These are phyloP conservation scores for Corythucha ciliata DNA, from an alignment of 2,888 invertebrate species.

Conservation along the genomic window DNA sequence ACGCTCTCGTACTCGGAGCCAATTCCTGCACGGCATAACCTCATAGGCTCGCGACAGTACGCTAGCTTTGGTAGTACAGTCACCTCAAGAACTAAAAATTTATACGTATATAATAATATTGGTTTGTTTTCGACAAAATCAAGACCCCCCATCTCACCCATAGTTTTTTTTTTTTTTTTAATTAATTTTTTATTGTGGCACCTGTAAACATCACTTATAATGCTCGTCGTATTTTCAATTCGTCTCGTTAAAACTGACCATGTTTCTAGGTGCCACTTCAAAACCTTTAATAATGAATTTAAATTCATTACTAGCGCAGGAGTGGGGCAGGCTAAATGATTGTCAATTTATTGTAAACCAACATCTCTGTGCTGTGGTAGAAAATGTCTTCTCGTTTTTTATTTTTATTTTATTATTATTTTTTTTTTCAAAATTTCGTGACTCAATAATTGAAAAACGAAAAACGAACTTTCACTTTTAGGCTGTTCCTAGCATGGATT, in stretches of 20 bases:
- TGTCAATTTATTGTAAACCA: constrained; percentile 30
- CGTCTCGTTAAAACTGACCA: too few species aligned
- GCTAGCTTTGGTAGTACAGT: constrained; percentile 92
- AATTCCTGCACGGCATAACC: constrained; percentile 42
- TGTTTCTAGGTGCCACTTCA: constrained; percentile 27
- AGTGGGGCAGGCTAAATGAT: constrained; percentile 28
- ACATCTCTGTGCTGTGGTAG: constrained; percentile 10
- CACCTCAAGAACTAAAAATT: constrained; percentile 43
- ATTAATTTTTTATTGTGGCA: constrained; percentile 25
- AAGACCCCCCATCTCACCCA: too few species aligned
- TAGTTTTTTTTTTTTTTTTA: constrained; percentile 4
- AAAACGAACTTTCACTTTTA: constrained; percentile 8
- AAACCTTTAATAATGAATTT: constrained; percentile 10
- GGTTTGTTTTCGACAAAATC: too few species aligned
- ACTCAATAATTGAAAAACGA: neutral
- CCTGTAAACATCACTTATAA: constrained; percentile 26
- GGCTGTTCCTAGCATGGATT: constrained; percentile 29
- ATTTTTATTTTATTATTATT: constrained; percentile 4
- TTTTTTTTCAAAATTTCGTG: too few species aligned
- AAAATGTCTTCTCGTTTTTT: neutral
- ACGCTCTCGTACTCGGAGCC: constrained; percentile 71
- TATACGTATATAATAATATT: constrained; percentile 20
- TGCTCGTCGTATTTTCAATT: too few species aligned
- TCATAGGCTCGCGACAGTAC: constrained; percentile 81
- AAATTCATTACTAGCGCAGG: constrained; percentile 29